phyloP scores from a whole-genome alignment of 2,888 invertebrate species.

The Dysmachus trigonus region DNA sequence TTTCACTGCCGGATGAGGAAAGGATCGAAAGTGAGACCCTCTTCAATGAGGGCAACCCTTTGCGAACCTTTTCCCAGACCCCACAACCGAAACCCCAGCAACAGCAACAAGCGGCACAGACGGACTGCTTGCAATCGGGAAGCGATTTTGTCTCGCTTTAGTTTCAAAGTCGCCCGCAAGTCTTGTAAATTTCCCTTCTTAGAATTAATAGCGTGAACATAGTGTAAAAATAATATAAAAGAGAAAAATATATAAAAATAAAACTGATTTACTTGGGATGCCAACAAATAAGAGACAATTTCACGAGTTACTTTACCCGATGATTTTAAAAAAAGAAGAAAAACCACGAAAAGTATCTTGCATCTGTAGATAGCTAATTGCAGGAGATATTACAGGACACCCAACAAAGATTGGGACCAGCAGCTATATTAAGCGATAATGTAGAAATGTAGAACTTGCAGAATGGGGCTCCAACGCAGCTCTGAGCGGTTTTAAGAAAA shows the following conservation, averaged over 20 bases:
- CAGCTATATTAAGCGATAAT: neutral
- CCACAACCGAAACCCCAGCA: slow-evolving; percentile 43
- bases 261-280: neutral
- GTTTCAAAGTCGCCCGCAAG: slow-evolving; percentile 50
- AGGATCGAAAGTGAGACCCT: slow-evolving; percentile 60
- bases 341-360: neutral
- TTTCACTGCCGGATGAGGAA: slow-evolving; percentile 78
- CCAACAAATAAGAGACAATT: neutral
- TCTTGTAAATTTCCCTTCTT: slow-evolving; percentile 13
- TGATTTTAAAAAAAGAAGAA: neutral
- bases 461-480: neutral
- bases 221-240: neutral
- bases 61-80: slow-evolving; percentile 51
- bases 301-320: neutral
- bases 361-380: neutral
- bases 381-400: neutral
- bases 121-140: slow-evolving; percentile 48
- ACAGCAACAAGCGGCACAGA: slow-evolving; percentile 50
- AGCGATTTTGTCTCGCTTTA: slow-evolving; percentile 64
- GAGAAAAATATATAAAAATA: neutral
- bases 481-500: neutral
- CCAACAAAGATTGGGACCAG: slow-evolving; percentile 17
- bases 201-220: slow-evolving; percentile 18
- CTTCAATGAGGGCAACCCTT: slow-evolving; percentile 58
- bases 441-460: neutral